Evolutionary conservation across 2,113 vertebrate species (phyloP).

Genomic region (Platanista minor): DNA sequence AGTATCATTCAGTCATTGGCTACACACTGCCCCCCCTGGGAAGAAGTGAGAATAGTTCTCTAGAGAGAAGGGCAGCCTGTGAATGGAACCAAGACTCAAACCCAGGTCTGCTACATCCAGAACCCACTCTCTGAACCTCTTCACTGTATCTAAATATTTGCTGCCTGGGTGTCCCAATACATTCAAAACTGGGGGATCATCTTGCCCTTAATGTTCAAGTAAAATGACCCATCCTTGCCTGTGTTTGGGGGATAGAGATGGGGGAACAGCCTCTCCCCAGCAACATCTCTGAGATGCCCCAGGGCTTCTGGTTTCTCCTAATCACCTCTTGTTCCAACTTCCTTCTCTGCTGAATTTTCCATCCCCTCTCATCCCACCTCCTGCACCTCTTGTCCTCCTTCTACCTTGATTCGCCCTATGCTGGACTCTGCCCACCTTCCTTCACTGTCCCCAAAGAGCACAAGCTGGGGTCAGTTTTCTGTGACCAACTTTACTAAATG

Average conservation of each 20-base stretch:
- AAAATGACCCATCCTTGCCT: not conserved
- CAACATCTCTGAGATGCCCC: not conserved
- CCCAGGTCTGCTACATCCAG: not conserved
- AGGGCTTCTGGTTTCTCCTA: not conserved
- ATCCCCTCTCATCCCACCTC: not conserved
- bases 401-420: not conserved
- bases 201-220: not conserved
- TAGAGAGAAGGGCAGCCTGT: not conserved
- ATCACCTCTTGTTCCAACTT: not conserved
- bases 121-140: not conserved
- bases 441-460: not conserved
- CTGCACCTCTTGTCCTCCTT: not conserved
- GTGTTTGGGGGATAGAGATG: not conserved
- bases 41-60: not conserved
- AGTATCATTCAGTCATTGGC: not conserved
- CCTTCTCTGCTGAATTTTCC: not conserved
- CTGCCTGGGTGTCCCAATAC: not conserved
- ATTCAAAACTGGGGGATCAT: not conserved
- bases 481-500: rapidly evolving
- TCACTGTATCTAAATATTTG: not conserved
- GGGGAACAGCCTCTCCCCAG: not conserved
- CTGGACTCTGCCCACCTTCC: not conserved
- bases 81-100: not conserved
- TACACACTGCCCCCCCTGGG: not conserved
- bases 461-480: not conserved